A percentile compares a stretch with the other conserved stretches of the same genome.
Evolutionary conservation across 2,888 invertebrate genomes (phyloP).

Genomic region (Atethmia centrago): DNA sequence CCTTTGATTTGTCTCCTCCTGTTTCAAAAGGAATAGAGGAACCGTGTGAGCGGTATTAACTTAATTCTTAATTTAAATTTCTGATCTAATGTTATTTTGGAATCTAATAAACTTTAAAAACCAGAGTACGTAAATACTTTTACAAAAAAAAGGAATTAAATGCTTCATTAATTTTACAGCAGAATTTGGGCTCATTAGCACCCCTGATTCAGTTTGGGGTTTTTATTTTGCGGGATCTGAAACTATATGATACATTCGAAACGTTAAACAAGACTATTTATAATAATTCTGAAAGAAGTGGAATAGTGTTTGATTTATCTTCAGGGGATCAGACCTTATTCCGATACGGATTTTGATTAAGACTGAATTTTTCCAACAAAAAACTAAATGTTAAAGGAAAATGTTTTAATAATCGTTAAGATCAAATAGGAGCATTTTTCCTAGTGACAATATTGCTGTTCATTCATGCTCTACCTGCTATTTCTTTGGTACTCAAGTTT

Average conservation of each 20-base stretch:
- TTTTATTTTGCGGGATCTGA: conserved; percentile 29
- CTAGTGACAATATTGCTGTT: background rate
- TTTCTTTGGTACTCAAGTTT: background rate
- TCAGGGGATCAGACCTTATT: background rate
- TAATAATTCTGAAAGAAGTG: background rate
- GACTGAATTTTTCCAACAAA: background rate
- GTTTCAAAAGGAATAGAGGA: conserved; percentile 59
- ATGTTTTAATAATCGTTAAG: background rate
- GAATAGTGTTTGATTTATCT: background rate
- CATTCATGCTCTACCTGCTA: background rate
- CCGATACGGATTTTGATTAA: background rate
- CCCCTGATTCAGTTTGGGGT: background rate
- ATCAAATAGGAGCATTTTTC: background rate
- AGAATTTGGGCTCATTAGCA: conserved; percentile 29
- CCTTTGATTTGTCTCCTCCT: conserved; percentile 80
- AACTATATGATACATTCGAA: conserved; percentile 4
- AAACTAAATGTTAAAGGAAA: background rate
- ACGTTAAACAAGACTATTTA: conserved; percentile 1
- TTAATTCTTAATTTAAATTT: background rate
- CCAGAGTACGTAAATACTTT: background rate
- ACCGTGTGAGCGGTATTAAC: conserved; percentile 31
- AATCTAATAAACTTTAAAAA: background rate
- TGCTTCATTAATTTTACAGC: background rate
- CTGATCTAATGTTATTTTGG: conserved; percentile 5
- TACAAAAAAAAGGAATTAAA: background rate